Evolutionary conservation across 2,888 invertebrate genomes (phyloP), one percentile per base, ranked within the genome.

Genomic region (Machimus atricapillus): DNA sequence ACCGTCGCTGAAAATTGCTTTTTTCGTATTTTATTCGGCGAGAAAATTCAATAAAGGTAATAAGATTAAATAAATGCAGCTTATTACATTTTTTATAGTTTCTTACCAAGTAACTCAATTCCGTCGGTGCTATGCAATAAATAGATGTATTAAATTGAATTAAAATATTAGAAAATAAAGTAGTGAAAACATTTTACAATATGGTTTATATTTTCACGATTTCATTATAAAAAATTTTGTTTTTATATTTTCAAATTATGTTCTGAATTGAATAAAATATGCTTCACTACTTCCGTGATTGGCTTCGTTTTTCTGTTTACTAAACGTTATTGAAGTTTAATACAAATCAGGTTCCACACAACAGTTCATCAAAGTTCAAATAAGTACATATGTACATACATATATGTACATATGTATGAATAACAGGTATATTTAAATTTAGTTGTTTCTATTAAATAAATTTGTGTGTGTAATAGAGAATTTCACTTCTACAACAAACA

Each of bases 71-170:
- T 12, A 23, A 66, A 23, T 66, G 27, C 12, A 66, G 27, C 66
- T 27, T 66, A 66, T 23, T 23, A 19, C 66, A 27, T 23, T 37
- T 46, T 78, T 19, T 6, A 78, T 43, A 78, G 4, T 23, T 78
- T 9, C 37, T 78, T 66, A 66, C 66, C 12, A 27, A 66, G 27
- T 66, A 81, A 56, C 81, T 81, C 81, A 81, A 81, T 81, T 81
- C 81, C 81, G 2, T 81, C 56, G 81, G 81, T 81, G 81, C 81
- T 56, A 56, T 56, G 81, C 81, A 81, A 81, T 81, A 52, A 40
- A 0, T 56, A 78, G n/a, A 43, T 77, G 37, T 8, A 40, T 78
- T 78, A 5, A 43, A 66, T 66, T 9, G 8, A 66, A 27, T 0
- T 23, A 66, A 66, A 27, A 66, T 27, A 27, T 1, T 23, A 27